Percentiles rank a stretch among this genome's conserved stretches.
Conservation (phyloP, 1,140 invertebrate genomes). For the Caerostris extrusa region DNA sequence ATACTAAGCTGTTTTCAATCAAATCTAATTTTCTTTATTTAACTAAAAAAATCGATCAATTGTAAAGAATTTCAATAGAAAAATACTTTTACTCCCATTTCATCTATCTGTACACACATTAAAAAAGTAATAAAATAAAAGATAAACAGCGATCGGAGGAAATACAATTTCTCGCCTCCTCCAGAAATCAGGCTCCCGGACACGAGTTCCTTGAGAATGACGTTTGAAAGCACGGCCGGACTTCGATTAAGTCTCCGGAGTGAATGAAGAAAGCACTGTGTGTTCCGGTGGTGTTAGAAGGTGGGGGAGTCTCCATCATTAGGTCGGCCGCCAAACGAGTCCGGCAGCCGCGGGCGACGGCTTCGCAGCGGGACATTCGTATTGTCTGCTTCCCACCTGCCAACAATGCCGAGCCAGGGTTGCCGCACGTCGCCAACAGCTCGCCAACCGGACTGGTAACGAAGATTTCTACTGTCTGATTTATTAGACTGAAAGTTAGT, state of each 20-base stretch:
- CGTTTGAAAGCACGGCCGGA: not conserved
- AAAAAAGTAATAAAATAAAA: too few species aligned
- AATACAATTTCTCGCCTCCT: too few species aligned
- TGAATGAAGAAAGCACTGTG: conserved; percentile 17
- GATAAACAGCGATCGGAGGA: too few species aligned
- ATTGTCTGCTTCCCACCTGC: conserved; percentile 73
- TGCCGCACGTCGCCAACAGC: conserved; percentile 9
- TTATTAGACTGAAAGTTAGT: too few species aligned
- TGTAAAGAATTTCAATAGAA: too few species aligned
- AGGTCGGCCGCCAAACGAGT: conserved; percentile 68
- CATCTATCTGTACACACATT: too few species aligned
- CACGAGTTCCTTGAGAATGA: too few species aligned
- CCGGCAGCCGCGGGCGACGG: conserved; percentile 70
- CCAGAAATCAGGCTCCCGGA: too few species aligned
- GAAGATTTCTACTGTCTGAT: not conserved
- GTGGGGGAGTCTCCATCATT: conserved; percentile 64
- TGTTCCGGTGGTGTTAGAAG: conserved; percentile 31
- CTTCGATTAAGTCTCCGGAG: not conserved
- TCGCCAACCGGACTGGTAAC: not conserved
- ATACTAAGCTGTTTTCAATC: too few species aligned
- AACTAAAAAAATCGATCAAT: too few species aligned
- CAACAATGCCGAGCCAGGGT: conserved; percentile 58
- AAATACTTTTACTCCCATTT: too few species aligned
- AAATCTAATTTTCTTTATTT: too few species aligned
- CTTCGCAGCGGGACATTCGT: conserved; percentile 65